Conservation (phyloP, 2,797 vertebrate species). For the Telmatherina bonti region DNA sequence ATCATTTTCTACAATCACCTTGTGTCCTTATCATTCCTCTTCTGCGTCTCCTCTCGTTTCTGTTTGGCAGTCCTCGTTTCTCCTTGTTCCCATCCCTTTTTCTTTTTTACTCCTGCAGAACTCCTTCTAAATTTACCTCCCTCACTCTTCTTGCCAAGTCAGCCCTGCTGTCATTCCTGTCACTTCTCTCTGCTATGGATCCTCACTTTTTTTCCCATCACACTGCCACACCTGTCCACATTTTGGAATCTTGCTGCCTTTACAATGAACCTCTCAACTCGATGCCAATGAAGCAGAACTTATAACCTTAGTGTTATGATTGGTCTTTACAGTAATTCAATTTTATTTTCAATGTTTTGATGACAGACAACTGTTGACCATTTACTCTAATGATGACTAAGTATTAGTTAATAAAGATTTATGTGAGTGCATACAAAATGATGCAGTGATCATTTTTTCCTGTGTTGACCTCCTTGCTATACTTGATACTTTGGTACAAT, state of each 20-base stretch:
- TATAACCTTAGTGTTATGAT: constrained; percentile 7
- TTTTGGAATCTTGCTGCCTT: constrained; percentile 24
- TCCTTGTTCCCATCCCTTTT: constrained; percentile 17
- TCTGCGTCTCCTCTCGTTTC: constrained; percentile 8
- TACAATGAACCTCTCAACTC: constrained; percentile 28
- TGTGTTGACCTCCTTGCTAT: not conserved
- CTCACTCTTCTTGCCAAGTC: constrained; percentile 22
- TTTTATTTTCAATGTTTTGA: constrained; percentile 42
- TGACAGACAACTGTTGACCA: constrained; percentile 46
- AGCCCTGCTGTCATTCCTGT: constrained; percentile 23
- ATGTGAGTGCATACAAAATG: constrained; percentile 74
- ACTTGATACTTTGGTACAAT: not conserved
- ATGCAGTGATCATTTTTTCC: constrained; percentile 27
- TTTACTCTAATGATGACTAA: constrained; percentile 62
- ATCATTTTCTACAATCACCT: constrained; percentile 23
- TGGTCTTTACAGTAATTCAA: constrained; percentile 15
- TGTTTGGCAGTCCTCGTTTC: constrained; percentile 37
- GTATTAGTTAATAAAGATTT: constrained; percentile 82
- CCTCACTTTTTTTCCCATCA: not conserved
- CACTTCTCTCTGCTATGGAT: constrained; percentile 24
- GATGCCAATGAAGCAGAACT: constrained; percentile 20
- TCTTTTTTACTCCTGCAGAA: constrained; percentile 30
- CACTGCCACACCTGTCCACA: constrained; percentile 18
- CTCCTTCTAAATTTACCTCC: constrained; percentile 38
- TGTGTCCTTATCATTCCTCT: constrained; percentile 23